A percentile compares a stretch with the other conserved stretches of the same genome.
These are phyloP conservation scores for Epizoanthus ramosus DNA, from an alignment of 92 coral and sea anemone species.

Conservation along the genomic window DNA sequence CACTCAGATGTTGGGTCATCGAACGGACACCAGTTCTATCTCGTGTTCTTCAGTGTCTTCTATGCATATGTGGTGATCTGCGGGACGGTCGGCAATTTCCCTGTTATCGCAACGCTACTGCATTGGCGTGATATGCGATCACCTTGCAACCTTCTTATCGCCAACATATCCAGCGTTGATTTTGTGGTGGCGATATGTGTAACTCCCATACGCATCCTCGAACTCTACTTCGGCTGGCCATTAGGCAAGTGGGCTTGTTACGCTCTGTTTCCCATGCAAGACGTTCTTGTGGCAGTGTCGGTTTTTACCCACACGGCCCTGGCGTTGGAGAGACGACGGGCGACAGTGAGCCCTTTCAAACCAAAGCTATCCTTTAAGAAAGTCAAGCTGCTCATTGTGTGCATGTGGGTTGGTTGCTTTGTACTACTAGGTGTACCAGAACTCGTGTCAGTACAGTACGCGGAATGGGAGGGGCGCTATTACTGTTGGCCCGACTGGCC, in stretches of 20 bases:
- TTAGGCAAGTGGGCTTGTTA: conserved; percentile 65
- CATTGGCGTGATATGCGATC: conserved; percentile 64
- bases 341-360: conserved; percentile 75
- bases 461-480: background rate
- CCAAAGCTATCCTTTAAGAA: conserved; percentile 45
- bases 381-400: conserved; percentile 51
- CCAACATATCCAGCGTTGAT: conserved; percentile 75
- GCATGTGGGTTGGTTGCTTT: conserved; percentile 67
- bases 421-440: conserved; percentile 63
- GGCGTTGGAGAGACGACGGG: conserved; percentile 76
- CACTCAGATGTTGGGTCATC: background rate
- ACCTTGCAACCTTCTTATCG: conserved; percentile 66
- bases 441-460: conserved; percentile 47
- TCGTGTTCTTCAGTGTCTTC: conserved; percentile 38
- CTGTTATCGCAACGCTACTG: conserved; percentile 61
- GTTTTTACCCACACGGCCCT: conserved; percentile 74
- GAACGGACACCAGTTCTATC: background rate
- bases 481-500: conserved; percentile 46
- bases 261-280: conserved; percentile 63
- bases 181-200: conserved; percentile 66
- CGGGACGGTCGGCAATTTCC: conserved; percentile 69
- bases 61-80: conserved; percentile 60
- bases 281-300: conserved; percentile 69
- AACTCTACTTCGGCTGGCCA: conserved; percentile 74
- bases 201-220: conserved; percentile 68